Evolutionary conservation across 2,888 invertebrate species (phyloP), one percentile per base, ranked within the genome.

Genomic region (Tipula unca): DNA sequence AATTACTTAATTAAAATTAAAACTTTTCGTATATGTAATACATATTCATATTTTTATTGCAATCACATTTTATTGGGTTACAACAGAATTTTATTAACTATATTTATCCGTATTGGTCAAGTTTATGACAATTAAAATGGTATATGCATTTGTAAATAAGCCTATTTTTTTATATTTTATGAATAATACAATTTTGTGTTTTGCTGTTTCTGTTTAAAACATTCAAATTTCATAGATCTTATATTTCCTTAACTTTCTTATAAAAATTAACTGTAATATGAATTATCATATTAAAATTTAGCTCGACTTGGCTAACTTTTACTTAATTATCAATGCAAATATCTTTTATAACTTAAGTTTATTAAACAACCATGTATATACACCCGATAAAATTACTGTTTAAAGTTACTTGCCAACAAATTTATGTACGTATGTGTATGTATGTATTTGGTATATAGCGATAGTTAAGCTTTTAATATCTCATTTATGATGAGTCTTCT

Each of bases 231-330:
- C 25, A 25, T 69, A 69, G 69, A 69, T 69, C 69, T 69, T 69
- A 69, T 69, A 69, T 10, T 69, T 69, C 69, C 69, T 69, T 69
- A 69, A 69, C 69, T 69, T 69, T 69, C 69, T 69, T 69, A 69
- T 25, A 25, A 69, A 69, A 69, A 25, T 69, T 69, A 25, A 69
- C 69, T 69, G 69, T 69, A 69, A 25, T 69, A 10, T 69, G 69
- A 69, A 20, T 69, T 69, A 69, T 69, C 20, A 69, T 69, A 69
- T 25, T 69, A 69, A 25, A 48, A 69, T 69, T 25, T 69, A 25
- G 69, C 69, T 69, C 13, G 48, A 48, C 17, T 48, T 10, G 69
- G 69, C 69, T 69, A 69, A 69, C 69, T 69, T 69, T 69, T 69
- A 69, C 69, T 69, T 69, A 69, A 69, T 69, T 69, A 69, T 69